Evolutionary conservation across 2,113 vertebrate genomes (phyloP).

Genomic region (Variabilichromis moorii): DNA sequence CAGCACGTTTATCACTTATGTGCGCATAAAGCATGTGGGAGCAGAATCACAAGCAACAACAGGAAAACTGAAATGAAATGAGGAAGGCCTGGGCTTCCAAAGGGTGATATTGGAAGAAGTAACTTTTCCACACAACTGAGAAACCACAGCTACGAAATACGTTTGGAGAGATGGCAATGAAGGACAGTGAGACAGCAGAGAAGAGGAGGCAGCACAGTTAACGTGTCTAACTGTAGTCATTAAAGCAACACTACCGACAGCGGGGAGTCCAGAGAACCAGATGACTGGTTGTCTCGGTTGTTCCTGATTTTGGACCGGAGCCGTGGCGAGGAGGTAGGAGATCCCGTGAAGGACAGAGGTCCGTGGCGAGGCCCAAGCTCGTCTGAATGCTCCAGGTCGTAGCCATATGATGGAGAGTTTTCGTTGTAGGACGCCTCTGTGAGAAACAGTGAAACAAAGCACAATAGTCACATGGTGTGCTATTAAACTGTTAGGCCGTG

Average conservation of each 20-base stretch:
- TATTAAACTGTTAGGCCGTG: not conserved
- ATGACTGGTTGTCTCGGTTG: constrained; percentile 75
- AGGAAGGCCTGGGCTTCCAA: not conserved
- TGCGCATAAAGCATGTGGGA: not conserved
- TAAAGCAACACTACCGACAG: constrained; percentile 71
- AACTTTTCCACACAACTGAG: not conserved
- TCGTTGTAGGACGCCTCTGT: constrained; percentile 76
- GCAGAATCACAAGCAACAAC: not conserved
- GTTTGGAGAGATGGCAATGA: not conserved
- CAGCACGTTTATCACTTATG: not conserved
- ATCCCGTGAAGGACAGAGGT: constrained; percentile 79
- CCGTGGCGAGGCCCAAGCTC: constrained; percentile 76
- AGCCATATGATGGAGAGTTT: constrained; percentile 72
- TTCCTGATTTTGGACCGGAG: constrained; percentile 80
- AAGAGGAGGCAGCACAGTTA: not conserved
- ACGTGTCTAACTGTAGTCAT: not conserved
- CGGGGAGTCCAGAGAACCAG: constrained; percentile 78
- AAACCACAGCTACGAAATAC: not conserved
- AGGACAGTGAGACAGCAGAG: not conserved
- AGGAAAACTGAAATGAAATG: not conserved
- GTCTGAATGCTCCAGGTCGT: constrained; percentile 75
- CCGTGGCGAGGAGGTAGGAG: constrained; percentile 80
- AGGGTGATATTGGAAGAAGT: not conserved
- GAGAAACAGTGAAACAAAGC: constrained; percentile 20
- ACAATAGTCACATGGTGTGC: constrained; percentile 28